Percentiles rank a stretch among this genome's conserved stretches.
Conservation (phyloP, 1,140 invertebrate species). For the Micrasema longulum region DNA sequence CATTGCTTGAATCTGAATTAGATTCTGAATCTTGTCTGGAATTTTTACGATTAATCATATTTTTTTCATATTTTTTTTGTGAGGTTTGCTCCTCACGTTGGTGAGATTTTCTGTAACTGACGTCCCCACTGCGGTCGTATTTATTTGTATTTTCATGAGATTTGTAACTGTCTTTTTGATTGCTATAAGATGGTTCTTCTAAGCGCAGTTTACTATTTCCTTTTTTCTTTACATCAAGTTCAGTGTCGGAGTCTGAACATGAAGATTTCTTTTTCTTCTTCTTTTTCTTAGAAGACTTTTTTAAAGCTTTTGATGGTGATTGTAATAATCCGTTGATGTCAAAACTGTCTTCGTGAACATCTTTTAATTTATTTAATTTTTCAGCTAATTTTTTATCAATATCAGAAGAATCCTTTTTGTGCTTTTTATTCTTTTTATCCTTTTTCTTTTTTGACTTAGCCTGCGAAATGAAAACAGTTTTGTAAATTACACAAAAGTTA, state of each 20-base stretch:
- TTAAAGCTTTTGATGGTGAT: slow-evolving; percentile 17
- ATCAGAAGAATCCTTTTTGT: slow-evolving; percentile 66
- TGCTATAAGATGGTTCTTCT: not conserved
- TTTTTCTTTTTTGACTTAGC: slow-evolving; percentile 56
- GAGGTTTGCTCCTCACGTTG: not conserved
- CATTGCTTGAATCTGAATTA: slow-evolving; percentile 52
- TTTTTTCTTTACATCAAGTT: slow-evolving; percentile 55
- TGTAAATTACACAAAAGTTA: no score
- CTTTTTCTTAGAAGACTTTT: slow-evolving; percentile 56
- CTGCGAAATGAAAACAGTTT: slow-evolving; percentile 13
- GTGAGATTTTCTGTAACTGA: slow-evolving; percentile 38
- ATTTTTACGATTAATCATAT: not conserved
- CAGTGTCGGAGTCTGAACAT: slow-evolving; percentile 65
- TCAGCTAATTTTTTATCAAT: slow-evolving; percentile 68
- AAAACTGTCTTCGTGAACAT: slow-evolving; percentile 60
- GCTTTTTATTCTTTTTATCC: slow-evolving; percentile 68
- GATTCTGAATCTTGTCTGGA: slow-evolving; percentile 13
- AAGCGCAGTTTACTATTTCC: no score
- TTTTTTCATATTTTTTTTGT: not conserved
- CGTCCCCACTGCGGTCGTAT: slow-evolving; percentile 50
- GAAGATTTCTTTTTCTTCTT: slow-evolving; percentile 61
- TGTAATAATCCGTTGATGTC: slow-evolving; percentile 46
- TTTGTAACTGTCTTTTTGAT: slow-evolving; percentile 55
- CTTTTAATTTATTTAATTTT: slow-evolving; percentile 68
- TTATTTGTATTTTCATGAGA: slow-evolving; percentile 34